Percentiles rank a stretch among this genome's conserved stretches.
phyloP scores from a whole-genome alignment of 2,888 invertebrate genomes.

The Pimpla rufipes region DNA sequence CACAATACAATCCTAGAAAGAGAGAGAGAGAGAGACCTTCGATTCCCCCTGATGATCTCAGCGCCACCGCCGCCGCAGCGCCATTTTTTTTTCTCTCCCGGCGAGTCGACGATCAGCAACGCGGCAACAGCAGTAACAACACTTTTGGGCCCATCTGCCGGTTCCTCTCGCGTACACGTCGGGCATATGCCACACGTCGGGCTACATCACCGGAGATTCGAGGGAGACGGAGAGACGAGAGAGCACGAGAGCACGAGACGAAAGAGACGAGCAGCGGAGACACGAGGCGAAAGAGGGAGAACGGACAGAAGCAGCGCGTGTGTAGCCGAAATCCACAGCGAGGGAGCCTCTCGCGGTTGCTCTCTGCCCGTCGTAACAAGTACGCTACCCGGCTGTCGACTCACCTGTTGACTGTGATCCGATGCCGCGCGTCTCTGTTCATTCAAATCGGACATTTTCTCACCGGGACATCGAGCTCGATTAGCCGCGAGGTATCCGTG shows the following conservation, averaged over 20 bases:
- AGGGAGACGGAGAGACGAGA: constrained; percentile 28
- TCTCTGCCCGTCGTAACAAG: constrained; percentile 47
- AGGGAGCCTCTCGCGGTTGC: constrained; percentile 23
- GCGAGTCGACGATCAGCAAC: constrained; percentile 32
- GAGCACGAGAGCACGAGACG: constrained; percentile 44
- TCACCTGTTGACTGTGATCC: constrained; percentile 81
- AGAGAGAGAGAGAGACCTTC: constrained; percentile 43
- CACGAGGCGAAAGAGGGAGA: background rate
- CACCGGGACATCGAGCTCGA: constrained; percentile 28
- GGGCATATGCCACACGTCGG: constrained; percentile 81
- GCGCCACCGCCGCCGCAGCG: background rate
- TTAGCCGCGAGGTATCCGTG: background rate
- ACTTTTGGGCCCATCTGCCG: constrained; percentile 68
- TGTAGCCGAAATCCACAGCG: constrained; percentile 10
- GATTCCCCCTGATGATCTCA: constrained; percentile 24
- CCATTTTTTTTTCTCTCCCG: constrained; percentile 24
- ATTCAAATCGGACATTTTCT: constrained; percentile 79
- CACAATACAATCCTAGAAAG: no score
- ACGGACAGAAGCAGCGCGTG: background rate
- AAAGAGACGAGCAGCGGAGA: constrained; percentile 7
- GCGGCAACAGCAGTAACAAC: constrained; percentile 51
- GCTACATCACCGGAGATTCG: constrained; percentile 66
- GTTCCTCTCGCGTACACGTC: constrained; percentile 68
- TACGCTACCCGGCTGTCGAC: constrained; percentile 82
- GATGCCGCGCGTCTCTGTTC: background rate